A percentile compares a stretch with the other conserved stretches of the same genome.
phyloP scores from a whole-genome alignment of 2,888 invertebrate species.

The Formica aserva region DNA sequence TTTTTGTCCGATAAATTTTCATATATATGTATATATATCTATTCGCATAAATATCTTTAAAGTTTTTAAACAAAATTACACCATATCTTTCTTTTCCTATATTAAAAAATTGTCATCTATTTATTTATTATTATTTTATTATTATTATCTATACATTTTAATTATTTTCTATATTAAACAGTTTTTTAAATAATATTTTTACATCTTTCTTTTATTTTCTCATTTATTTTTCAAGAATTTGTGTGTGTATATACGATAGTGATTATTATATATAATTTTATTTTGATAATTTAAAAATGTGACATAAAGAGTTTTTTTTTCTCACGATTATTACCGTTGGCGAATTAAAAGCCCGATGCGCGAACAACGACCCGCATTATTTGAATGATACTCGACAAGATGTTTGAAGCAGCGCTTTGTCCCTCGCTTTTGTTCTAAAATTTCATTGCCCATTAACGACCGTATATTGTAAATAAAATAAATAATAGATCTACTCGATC shows the following conservation, averaged over 20 bases:
- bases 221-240: background rate
- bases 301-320: background rate
- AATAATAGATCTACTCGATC: slow-evolving; percentile 1
- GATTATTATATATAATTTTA: background rate
- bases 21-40: background rate
- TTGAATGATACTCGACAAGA: slow-evolving; percentile 40
- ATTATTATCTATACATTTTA: background rate
- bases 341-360: slow-evolving; percentile 19
- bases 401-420: slow-evolving; percentile 27
- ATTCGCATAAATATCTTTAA: background rate
- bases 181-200: background rate
- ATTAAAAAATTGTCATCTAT: background rate
- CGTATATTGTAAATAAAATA: slow-evolving; percentile 23
- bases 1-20: background rate
- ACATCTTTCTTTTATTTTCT: background rate
- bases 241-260: background rate
- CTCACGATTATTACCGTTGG: slow-evolving; percentile 25
- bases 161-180: background rate
- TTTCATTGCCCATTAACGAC: background rate
- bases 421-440: background rate
- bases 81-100: background rate
- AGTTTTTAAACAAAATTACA: background rate
- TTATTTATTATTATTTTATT: background rate
- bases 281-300: background rate
- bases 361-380: slow-evolving; percentile 48